Base-by-base conservation (phyloP, 2,888 invertebrate genomes). In the Cheilosia grossa region DNA sequence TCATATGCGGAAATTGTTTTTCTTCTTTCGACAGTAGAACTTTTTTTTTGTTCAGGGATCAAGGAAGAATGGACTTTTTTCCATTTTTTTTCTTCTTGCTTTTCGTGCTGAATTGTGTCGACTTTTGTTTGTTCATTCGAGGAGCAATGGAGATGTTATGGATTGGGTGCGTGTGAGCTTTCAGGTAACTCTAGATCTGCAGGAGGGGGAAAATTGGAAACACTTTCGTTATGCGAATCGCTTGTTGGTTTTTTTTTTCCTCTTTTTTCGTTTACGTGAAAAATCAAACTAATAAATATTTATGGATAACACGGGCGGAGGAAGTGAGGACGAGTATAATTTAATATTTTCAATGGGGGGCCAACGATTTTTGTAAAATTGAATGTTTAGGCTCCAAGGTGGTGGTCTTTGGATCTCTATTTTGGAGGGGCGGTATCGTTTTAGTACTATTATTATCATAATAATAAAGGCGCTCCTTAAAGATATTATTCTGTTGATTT, bases 231-330 rank as follows among this genome's bases (percentile, higher is more conserved):
- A 67, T 47, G 58, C 61, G 63, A 44, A 53, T 61, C 42, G 58
- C 51, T 72, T 80, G 61, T 40, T 61, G 64, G 66, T 42, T 63
- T 63, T 44, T 44, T 49, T 53, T 56, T 53, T 53, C 27, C 66
- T 66, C n/a, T 49, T 63, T 78, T 70, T 51, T 78, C 70, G 64
- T 79, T 85, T 80, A 70, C 47, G 72, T 51, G 24, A 21, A 51
- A 51, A 51, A 81, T 85, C 72, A 86, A 86, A 86, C 86, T 86
- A 82, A 86, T 86, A 86, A 86, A 86, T 86, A 86, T 86, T 82
- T 86, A 86, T 86, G 82, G 72, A 85, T 40, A 56, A 58, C 53
- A 69, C 17, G 69, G 56, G 33, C 6, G n/a, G 15, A 49, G 19
- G 30, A 37, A 19, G 51, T 19, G 47, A 63, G 53, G 85, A 75